phyloP scores from a whole-genome alignment of 2,113 vertebrate genomes.

The Psammodynastes pulverulentus region DNA sequence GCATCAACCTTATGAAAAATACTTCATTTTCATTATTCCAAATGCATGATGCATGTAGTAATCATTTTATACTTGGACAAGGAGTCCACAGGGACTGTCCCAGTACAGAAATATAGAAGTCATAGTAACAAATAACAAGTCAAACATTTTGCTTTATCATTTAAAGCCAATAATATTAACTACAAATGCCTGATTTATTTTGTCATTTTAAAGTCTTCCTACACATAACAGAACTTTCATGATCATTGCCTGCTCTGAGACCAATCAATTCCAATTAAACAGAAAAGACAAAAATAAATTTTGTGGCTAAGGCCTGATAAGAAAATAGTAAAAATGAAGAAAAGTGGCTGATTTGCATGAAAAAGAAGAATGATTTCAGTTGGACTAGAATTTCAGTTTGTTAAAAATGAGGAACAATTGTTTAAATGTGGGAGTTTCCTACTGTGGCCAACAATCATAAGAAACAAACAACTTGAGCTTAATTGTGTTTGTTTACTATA shows the following conservation, averaged over 20 bases:
- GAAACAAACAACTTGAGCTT: not conserved
- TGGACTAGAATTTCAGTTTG: not conserved
- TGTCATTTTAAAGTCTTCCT: not conserved
- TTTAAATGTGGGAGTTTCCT: not conserved
- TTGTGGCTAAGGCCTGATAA: not conserved
- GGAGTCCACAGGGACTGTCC: slow-evolving; percentile 12
- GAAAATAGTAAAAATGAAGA: not conserved
- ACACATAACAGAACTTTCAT: not conserved
- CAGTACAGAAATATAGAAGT: not conserved
- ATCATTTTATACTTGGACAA: slow-evolving; percentile 45
- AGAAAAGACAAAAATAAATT: not conserved
- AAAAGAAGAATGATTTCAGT: not conserved
- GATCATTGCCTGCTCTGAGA: not conserved
- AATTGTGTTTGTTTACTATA: not conserved
- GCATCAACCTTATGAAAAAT: slow-evolving; percentile 55
- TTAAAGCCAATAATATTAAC: slow-evolving; percentile 10
- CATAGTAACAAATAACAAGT: not conserved
- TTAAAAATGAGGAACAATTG: not conserved
- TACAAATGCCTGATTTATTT: not conserved
- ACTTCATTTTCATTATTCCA: slow-evolving; percentile 55
- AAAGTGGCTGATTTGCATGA: not conserved
- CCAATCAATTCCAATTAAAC: not conserved
- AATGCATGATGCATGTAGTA: slow-evolving; percentile 50
- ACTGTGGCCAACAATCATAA: not conserved
- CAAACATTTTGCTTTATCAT: slow-evolving; percentile 40